phyloP scores from a whole-genome alignment of 2,797 vertebrate genomes.

The Lacerta agilis region DNA sequence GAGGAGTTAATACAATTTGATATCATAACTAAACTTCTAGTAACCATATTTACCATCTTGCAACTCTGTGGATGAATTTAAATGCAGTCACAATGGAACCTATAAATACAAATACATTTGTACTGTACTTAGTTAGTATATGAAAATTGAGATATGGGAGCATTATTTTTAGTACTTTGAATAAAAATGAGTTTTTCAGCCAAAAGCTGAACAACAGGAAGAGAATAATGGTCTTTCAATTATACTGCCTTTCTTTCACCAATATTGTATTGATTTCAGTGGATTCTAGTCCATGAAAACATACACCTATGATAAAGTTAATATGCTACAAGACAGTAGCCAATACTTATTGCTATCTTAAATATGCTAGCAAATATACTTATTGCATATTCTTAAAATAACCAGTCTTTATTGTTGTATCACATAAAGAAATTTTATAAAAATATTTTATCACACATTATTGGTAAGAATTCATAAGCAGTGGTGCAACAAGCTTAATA shows the following conservation, averaged over 20 bases:
- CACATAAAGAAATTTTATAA: constrained; percentile 8
- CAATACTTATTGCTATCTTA: no score
- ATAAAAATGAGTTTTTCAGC: constrained; percentile 59
- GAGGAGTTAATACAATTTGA: constrained; percentile 68
- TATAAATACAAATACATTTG: constrained; percentile 49
- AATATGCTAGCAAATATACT: no score
- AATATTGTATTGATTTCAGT: constrained; percentile 48
- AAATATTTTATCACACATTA: constrained; percentile 48
- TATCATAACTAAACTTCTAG: constrained; percentile 59
- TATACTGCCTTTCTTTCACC: constrained; percentile 34
- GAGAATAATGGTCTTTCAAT: constrained; percentile 35
- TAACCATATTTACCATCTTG: constrained; percentile 60
- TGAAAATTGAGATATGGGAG: constrained; percentile 27
- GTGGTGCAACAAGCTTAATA: background rate
- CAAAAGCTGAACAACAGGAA: constrained; percentile 40
- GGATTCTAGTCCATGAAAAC: no score
- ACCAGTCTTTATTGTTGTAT: background rate
- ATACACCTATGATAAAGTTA: no score
- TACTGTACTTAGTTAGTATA: constrained; percentile 35
- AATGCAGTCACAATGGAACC: constrained; percentile 48
- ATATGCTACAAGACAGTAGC: no score
- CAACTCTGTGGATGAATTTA: constrained; percentile 55
- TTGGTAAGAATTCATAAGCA: constrained; percentile 53
- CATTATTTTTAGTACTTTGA: constrained; percentile 47
- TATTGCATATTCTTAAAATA: no score